Conservation (phyloP, 23 tunicate genomes). For the Diplosoma virens region DNA sequence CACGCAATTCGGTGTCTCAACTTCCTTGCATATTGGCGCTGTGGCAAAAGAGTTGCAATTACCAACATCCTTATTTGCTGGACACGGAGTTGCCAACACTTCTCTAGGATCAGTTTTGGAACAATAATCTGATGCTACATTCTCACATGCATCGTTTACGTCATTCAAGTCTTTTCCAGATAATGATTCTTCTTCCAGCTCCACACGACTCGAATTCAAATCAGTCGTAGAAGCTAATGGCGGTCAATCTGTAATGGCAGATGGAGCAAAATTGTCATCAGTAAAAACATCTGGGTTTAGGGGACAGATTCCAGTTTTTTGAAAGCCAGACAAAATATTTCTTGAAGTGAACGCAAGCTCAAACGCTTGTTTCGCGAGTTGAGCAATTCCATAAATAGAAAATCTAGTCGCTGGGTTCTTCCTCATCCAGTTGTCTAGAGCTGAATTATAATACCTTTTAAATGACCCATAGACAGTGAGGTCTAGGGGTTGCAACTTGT, state of each 20-base stretch:
- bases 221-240: conserved; percentile 8
- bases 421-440: neutral
- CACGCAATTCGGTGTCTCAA: no score
- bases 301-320: conserved; percentile 20
- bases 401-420: neutral
- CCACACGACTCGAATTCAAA: neutral
- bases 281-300: conserved; percentile 19
- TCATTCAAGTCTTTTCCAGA: conserved; percentile 6
- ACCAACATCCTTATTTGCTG: conserved; percentile 18
- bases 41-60: no score
- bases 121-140: neutral
- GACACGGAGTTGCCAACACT: conserved; percentile 7
- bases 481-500: neutral
- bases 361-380: neutral
- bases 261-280: conserved; percentile 19
- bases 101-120: neutral
- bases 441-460: neutral
- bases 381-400: neutral
- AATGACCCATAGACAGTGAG: neutral
- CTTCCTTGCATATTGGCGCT: no score
- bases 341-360: neutral
- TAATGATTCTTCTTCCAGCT: neutral
- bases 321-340: conserved; percentile 11
- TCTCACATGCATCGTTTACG: conserved; percentile 6
- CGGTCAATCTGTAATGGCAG: conserved; percentile 22